Percentiles rank a stretch among this genome's conserved stretches.
These are phyloP conservation scores for Halictus quadricinctus DNA, from an alignment of 2,888 invertebrate genomes.

Conservation along the genomic window DNA sequence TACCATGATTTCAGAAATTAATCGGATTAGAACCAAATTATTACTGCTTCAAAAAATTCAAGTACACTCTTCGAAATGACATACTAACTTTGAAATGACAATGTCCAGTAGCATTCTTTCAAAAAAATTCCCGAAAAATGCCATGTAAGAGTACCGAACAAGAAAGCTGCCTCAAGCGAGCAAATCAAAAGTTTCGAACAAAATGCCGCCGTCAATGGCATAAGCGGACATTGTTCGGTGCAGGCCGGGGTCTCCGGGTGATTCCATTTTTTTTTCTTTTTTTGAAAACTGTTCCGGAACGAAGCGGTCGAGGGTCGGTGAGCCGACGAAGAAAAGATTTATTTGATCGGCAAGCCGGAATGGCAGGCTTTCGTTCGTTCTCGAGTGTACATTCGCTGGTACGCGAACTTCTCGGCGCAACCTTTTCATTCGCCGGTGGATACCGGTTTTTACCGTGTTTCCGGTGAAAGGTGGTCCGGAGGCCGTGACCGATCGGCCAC, in stretches of 20 bases:
- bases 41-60: no score
- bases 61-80: not conserved
- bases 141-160: not conserved
- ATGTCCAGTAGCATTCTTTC: not conserved
- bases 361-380: conserved; percentile 27
- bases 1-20: no score
- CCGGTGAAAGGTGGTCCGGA: conserved; percentile 15
- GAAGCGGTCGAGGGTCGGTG: not conserved
- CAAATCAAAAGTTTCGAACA: not conserved
- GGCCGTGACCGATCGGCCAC: conserved; percentile 43
- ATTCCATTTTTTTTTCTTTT: not conserved
- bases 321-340: conserved; percentile 42
- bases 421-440: conserved; percentile 39
- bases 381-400: conserved; percentile 25
- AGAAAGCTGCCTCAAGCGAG: not conserved
- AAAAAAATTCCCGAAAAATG: not conserved
- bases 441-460: conserved; percentile 19
- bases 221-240: not conserved
- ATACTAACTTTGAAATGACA: not conserved
- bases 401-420: conserved; percentile 45
- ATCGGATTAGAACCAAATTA: no score
- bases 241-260: not conserved
- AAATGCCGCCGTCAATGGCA: not conserved
- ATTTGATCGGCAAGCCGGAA: conserved; percentile 44
- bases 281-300: not conserved